Evolutionary conservation across 2,888 invertebrate genomes (phyloP), one percentile per base, ranked within the genome.

Genomic region (Diaprepes abbreviatus): DNA sequence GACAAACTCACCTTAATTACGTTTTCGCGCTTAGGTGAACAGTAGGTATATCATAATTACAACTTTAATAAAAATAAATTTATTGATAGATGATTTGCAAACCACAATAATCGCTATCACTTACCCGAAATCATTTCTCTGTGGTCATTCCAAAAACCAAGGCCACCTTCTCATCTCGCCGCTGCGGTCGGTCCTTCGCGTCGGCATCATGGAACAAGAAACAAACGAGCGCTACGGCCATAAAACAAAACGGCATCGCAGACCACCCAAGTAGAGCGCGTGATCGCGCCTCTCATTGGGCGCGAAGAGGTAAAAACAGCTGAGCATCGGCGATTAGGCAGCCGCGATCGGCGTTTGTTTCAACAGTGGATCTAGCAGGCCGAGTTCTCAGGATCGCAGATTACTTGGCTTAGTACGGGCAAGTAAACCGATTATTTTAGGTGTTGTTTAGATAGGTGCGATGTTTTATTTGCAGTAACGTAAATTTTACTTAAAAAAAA

Each of bases 241-340:
- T 83, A 83, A 83, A 83, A 83, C 83, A 83, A 83, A 83, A 82
- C 82, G 79, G 69, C 78, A 60, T 60, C 59, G 60, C 67, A 76
- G 83, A 82, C 83, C 83, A 83, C 83, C 83, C 83, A 84, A 83
- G 83, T 83, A 78, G 83, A 81, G 62, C 66, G 65, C 65, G 65
- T 55, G 64, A 64, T 64, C 64, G 64, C 64, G 58, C 58, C 66
- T 59, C 54, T 59, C 66, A 66, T 66, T 66, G 66, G 66, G 66
- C 66, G 69, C 63, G 69, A 64, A 64, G 50, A 63, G 57, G 55
- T 69, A 69, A 69, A 69, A 69, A 63, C 57, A 64, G 63, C 57
- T 60, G 54, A 60, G 63, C 50, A 54, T 55, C 67, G 62, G 16
- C 54, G 67, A 31, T 60, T 62, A 62, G 62, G 54, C 62, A 57